Base-by-base conservation (phyloP, 2,113 vertebrate species). In the Lontra canadensis region DNA sequence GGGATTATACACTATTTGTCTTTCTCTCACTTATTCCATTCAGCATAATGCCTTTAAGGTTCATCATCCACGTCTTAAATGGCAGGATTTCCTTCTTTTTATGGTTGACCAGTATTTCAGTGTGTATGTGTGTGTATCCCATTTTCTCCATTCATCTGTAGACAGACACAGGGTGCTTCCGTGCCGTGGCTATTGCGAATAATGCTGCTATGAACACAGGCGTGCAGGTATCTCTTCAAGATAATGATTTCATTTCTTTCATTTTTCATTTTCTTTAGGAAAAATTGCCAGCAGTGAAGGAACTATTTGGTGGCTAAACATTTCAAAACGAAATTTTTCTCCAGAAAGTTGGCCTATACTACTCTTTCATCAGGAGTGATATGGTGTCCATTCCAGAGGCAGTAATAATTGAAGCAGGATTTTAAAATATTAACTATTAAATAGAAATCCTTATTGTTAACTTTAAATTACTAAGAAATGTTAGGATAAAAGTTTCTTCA, bases 351-450 rank as follows among this genome's bases (percentile, higher is more conserved):
- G 21, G 7, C 10, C 49, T 93, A 29, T 79, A 20, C 26, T 29
- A 84, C 31, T 93, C 34, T 84, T 95, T 61, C 47, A 91, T 34
- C 57, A 59, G 36, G 4, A 86, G 42, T 55, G 49, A 57, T 63
- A 80, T 78, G 9, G 55, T 87, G 25, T 67, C 57, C 69, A 79
- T 95, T 73, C 44, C 39, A 86, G 61, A 89, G 73, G 18, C 61
- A 90, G 26, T 34, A 21, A 39, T 73, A 36, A 83, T 94, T 92
- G 80, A 29, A 96, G 69, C 74, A 88, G 44, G 8, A 83, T 94
- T 97, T 89, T 52, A 82, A 87, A 88, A 80, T 90, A 20, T 74
- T 55, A 94, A 83, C 74, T 67, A 94, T 65, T 83, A 96, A 87
- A 80, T 34, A 94, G 57, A 90, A 87, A 95, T 80, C 15, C 55